Conservation (phyloP, 2,113 vertebrate species). For the Corapipo altera region DNA sequence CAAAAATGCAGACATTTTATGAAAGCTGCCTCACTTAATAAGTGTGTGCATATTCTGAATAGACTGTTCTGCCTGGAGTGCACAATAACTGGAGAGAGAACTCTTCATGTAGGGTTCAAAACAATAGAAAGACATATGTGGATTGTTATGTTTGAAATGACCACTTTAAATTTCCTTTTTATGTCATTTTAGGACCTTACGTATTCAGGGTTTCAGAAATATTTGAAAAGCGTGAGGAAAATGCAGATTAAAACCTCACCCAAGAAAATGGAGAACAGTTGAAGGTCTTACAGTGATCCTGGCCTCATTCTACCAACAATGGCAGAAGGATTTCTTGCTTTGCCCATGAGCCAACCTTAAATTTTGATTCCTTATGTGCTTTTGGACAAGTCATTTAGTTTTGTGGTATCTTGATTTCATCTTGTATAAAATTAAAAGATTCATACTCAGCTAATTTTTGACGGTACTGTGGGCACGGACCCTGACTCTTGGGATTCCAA, state of each 20-base stretch:
- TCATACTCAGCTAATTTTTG: not conserved
- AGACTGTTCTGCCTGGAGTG: not conserved
- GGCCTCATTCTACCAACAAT: not conserved
- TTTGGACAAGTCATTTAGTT: not conserved
- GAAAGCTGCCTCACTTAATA: not conserved
- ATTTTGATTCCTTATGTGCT: not conserved
- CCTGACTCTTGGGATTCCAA: no score
- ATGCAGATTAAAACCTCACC: not conserved
- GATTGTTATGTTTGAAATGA: not conserved
- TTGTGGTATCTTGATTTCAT: not conserved
- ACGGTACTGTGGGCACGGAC: no score
- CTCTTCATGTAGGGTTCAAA: not conserved
- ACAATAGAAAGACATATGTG: not conserved
- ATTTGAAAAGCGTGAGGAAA: not conserved
- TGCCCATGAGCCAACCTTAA: not conserved
- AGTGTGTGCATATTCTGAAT: not conserved
- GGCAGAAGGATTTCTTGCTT: not conserved
- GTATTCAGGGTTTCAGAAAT: not conserved
- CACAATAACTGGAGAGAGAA: not conserved
- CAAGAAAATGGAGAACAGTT: not conserved
- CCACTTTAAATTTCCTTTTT: not conserved
- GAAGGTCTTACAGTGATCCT: not conserved
- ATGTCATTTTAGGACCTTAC: not conserved
- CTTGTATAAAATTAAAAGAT: not conserved
- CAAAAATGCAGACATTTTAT: not conserved